Evolutionary conservation across 2,113 vertebrate species (phyloP).

Genomic region (Prolemur simus): DNA sequence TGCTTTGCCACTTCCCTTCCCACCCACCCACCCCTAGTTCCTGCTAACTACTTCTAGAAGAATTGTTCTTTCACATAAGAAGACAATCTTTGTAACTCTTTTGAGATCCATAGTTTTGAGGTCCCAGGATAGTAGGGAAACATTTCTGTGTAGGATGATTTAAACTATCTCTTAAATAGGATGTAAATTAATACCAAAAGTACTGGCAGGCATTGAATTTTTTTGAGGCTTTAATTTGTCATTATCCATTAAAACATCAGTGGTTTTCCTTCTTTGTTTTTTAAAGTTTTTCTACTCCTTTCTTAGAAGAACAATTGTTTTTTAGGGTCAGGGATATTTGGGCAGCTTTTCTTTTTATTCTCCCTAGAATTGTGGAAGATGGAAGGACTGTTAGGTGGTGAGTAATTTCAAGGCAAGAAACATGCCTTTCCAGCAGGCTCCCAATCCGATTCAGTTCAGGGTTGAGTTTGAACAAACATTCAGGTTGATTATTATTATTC

Average conservation of each 20-base stretch:
- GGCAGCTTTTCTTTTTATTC: not conserved
- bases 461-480: not conserved
- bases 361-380: not conserved
- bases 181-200: not conserved
- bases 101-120: not conserved
- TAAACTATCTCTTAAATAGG: not conserved
- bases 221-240: not conserved
- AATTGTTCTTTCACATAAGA: not conserved
- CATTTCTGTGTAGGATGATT: not conserved
- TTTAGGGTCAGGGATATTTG: not conserved
- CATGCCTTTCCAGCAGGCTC: not conserved
- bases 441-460: not conserved
- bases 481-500: not conserved
- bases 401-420: not conserved
- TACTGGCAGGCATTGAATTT: not conserved
- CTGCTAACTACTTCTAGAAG: not conserved
- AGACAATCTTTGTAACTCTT: not conserved
- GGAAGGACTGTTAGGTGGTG: not conserved
- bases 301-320: constrained; percentile 17
- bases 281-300: not conserved
- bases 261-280: not conserved
- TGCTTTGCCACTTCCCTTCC: not conserved
- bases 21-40: not conserved
- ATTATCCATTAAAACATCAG: not conserved
- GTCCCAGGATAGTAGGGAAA: not conserved